These are phyloP conservation scores for Calcarius ornatus DNA, from an alignment of 2,113 vertebrate genomes.

Conservation along the genomic window DNA sequence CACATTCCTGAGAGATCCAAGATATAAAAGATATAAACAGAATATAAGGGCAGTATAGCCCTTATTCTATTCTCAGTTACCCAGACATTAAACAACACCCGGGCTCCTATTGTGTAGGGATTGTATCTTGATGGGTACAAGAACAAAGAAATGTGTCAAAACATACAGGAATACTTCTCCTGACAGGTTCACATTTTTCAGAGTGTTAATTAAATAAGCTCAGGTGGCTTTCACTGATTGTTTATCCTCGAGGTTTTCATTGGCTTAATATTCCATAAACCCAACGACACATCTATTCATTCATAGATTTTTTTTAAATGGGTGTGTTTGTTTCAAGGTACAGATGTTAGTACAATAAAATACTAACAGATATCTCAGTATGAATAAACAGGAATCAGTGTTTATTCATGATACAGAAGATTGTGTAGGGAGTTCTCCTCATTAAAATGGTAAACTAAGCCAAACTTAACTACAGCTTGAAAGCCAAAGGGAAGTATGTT, in stretches of 20 bases:
- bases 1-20: neutral
- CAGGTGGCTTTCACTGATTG: neutral
- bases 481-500: conserved; percentile 58
- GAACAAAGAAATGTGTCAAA: conserved; percentile 50
- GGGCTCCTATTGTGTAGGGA: neutral
- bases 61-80: neutral
- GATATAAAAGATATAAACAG: neutral
- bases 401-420: conserved; percentile 57
- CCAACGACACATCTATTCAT: neutral
- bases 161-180: neutral
- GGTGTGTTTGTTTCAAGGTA: conserved; percentile 44
- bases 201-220: neutral
- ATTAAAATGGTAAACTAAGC: conserved; percentile 55
- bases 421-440: conserved; percentile 56
- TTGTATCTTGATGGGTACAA: conserved; percentile 7
- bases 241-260: conserved; percentile 5
- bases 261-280: neutral
- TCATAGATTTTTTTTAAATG: conserved; percentile 11
- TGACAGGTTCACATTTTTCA: neutral
- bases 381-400: conserved; percentile 75
- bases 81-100: neutral
- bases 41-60: neutral
- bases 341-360: conserved; percentile 55
- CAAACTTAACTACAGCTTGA: conserved; percentile 21
- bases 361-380: conserved; percentile 53